phyloP scores from a whole-genome alignment of 2,113 vertebrate genomes.

The Falco punctatus region DNA sequence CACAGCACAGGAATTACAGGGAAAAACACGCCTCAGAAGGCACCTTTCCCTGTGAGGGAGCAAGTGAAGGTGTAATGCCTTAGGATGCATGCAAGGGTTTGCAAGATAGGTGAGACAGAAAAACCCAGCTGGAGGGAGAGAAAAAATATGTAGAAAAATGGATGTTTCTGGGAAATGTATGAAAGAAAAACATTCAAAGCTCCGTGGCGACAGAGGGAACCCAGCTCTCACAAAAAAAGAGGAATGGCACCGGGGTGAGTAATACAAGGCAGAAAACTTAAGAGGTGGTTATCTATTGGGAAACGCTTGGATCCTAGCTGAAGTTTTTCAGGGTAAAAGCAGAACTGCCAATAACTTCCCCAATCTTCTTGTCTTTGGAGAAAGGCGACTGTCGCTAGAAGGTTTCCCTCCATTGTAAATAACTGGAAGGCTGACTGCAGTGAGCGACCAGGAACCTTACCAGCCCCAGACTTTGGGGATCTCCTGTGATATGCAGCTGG shows the following conservation, averaged over 20 bases:
- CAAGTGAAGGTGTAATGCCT: not conserved
- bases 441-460: not conserved
- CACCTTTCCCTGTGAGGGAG: not conserved
- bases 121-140: not conserved
- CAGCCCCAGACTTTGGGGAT: not conserved
- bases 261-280: not conserved
- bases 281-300: not conserved
- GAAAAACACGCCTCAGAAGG: not conserved
- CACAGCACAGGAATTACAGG: not conserved
- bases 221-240: not conserved
- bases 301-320: not conserved
- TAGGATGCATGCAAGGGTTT: not conserved
- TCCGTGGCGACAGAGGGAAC: not conserved
- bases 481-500: not conserved
- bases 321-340: not conserved
- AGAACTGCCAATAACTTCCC: not conserved
- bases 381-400: not conserved
- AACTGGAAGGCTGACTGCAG: not conserved
- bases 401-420: not conserved
- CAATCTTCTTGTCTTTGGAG: not conserved
- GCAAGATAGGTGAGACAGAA: not conserved
- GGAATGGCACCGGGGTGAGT: not conserved
- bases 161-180: not conserved
- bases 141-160: not conserved
- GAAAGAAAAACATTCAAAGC: not conserved